These are phyloP conservation scores for Tapirus indicus DNA, from an alignment of 2,797 vertebrate species.

Conservation along the genomic window DNA sequence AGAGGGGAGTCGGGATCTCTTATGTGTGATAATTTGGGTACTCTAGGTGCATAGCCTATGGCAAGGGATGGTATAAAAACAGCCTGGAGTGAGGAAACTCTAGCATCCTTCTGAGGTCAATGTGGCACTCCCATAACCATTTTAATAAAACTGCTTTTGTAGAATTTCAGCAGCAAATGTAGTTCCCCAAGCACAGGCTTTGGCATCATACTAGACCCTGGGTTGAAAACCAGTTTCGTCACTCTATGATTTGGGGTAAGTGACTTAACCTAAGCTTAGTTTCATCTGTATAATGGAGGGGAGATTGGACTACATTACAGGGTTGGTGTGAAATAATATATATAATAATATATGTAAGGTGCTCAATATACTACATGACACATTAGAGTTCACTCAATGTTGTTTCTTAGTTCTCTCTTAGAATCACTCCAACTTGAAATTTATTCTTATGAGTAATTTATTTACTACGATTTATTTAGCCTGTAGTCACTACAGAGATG, in stretches of 20 bases:
- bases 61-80: background rate
- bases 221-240: background rate
- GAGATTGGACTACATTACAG: background rate
- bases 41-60: background rate
- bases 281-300: background rate
- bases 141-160: background rate
- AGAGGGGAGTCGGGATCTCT: background rate
- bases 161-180: background rate
- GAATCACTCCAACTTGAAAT: slow-evolving; percentile 24
- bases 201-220: background rate
- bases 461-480: background rate
- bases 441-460: background rate
- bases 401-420: slow-evolving; percentile 34
- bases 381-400: background rate
- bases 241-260: background rate
- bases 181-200: background rate
- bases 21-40: background rate
- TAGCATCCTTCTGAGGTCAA: background rate
- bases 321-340: background rate
- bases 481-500: background rate
- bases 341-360: background rate
- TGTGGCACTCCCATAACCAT: background rate
- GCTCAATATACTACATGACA: background rate
- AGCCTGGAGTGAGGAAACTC: background rate
- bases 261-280: background rate